Base-by-base conservation (phyloP, 2,113 vertebrate species). In the Corvus moneduloides region DNA sequence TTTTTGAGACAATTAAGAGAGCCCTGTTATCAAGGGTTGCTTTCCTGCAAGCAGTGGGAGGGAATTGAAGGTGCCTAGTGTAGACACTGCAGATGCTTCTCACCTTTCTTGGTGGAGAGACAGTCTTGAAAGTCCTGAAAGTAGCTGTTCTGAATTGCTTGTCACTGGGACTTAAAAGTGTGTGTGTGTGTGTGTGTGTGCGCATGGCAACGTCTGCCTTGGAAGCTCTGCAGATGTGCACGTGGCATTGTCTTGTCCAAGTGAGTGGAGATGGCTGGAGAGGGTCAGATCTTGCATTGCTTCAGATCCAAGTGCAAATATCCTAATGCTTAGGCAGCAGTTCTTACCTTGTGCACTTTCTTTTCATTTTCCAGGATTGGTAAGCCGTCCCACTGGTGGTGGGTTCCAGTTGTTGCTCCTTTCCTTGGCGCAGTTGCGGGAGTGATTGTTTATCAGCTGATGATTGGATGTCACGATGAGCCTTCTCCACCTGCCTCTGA, bases 391-490 rank as follows among this genome's bases (percentile, higher is more conserved):
- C 82, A 84, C 69, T 99, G 99, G 99, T 99, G 99, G 98, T 98
- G 99, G 97, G 98, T 99, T 44, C 99, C 99, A 11, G 30, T 99
- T 3, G 96, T 98, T 24, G 99, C 98, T 32, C 99, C 99, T 2
- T 99, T 99, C 96, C 92, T 99, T 4, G 99, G 99, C 28, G 96
- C 99, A 67, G 62, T 99, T 26, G 94, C 98, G 0, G 99, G 99
- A 2, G 98, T 98, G 72, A 43, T 98, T 1, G 97, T 99, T 84
- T 99, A 99, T 95, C 99, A 99, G 97, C 21, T 99, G 79, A 99
- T 99, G 98, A 99, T 99, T 1, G 99, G 99, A 21, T 99, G 98
- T 86, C 99, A 99, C 0, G 87, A 98, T 54, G 99, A 99, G 88
- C 98, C 98, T 27, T 98, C 98, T 56, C 97, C 73, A 2, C 98